Percentiles rank a stretch among this genome's conserved stretches.
phyloP scores from a whole-genome alignment of 1,140 invertebrate genomes.

The Drosophila grimshawi region DNA sequence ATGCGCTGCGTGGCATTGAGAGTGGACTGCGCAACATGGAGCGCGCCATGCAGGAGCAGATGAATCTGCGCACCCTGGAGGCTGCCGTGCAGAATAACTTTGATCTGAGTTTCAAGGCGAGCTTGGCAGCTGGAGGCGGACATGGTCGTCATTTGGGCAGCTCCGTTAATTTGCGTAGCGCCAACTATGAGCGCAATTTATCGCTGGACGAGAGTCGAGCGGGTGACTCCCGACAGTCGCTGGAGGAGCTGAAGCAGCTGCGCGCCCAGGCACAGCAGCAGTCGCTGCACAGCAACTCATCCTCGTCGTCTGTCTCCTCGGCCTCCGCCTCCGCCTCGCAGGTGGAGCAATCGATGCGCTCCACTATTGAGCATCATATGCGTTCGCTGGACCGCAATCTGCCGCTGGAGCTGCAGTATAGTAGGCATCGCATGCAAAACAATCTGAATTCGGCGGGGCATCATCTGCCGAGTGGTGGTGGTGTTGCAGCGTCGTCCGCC shows the following conservation, averaged over 20 bases:
- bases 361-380: constrained; percentile 83
- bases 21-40: constrained; percentile 84
- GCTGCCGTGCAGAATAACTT: constrained; percentile 78
- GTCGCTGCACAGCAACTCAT: constrained; percentile 63
- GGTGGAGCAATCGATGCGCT: constrained; percentile 78
- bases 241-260: constrained; percentile 79
- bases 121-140: constrained; percentile 59
- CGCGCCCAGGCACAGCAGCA: constrained; percentile 76
- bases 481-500: constrained; percentile 1
- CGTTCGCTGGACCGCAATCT: constrained; percentile 82
- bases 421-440: constrained; percentile 79
- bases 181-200: constrained; percentile 73
- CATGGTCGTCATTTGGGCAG: constrained; percentile 61
- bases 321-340: constrained; percentile 58
- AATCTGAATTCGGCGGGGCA: constrained; percentile 41
- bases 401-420: constrained; percentile 82
- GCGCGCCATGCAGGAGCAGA: constrained; percentile 84
- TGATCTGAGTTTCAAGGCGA: constrained; percentile 78
- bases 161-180: constrained; percentile 66
- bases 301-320: constrained; percentile 58
- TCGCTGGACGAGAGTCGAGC: constrained; percentile 73
- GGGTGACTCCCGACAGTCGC: constrained; percentile 70
- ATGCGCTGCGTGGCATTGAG: constrained; percentile 81
- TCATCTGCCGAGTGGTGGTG: constrained; percentile 20
- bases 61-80: constrained; percentile 81